phyloP scores from a whole-genome alignment of 2,797 vertebrate species.

The Enteromius anoplus region DNA sequence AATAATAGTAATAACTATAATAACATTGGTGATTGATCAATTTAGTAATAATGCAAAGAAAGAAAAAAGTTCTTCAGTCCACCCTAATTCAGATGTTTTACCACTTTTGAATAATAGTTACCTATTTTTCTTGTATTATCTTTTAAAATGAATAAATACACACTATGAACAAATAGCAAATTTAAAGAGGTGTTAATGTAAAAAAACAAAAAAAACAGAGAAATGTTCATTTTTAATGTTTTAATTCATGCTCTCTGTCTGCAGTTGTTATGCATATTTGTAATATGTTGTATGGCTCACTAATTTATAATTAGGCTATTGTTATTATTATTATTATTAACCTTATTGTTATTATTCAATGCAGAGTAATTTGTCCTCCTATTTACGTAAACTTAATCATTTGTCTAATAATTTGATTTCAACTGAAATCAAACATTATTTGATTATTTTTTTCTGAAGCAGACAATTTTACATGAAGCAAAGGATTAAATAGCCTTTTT shows the following conservation, averaged over 20 bases:
- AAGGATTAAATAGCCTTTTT: constrained; percentile 84
- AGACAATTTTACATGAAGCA: not conserved
- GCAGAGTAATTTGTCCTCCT: not conserved
- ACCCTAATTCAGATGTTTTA: not conserved
- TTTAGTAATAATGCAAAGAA: not conserved
- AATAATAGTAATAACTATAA: not conserved
- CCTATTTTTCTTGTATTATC: not conserved
- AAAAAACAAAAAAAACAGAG: not conserved
- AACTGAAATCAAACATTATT: constrained; percentile 33
- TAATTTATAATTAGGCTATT: not conserved
- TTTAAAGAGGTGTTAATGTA: not conserved
- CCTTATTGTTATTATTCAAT: not conserved
- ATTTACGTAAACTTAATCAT: not conserved
- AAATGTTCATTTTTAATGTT: not conserved
- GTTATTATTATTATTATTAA: constrained; percentile 6
- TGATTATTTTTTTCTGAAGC: not conserved
- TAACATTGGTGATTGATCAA: not conserved
- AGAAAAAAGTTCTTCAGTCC: not conserved
- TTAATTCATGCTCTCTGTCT: not conserved
- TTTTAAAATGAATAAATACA: not conserved
- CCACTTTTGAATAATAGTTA: not conserved
- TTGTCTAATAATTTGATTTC: constrained; percentile 48
- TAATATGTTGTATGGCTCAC: not conserved
- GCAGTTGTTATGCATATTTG: not conserved
- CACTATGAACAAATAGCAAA: not conserved